phyloP scores from a whole-genome alignment of 2,888 invertebrate genomes.

The Buathra laborator region DNA sequence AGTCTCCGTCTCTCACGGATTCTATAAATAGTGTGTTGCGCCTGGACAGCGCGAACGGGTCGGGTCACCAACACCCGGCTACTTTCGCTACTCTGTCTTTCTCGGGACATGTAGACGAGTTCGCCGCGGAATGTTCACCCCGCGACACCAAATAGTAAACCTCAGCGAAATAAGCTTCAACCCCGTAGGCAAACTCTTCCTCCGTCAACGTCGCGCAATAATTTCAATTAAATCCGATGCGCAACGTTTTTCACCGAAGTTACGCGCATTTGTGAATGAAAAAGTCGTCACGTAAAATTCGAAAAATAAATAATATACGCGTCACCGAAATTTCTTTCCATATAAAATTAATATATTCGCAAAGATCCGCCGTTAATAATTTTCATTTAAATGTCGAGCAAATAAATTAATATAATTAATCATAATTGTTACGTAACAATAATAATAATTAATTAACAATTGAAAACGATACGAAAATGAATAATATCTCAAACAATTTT shows the following conservation, averaged over 20 bases:
- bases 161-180: constrained; percentile 11
- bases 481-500: too few relatives aligned
- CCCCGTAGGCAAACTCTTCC: constrained; percentile 29
- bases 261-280: constrained; percentile 16
- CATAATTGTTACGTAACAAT: too few relatives aligned
- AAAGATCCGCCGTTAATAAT: too few relatives aligned
- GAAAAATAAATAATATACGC: neutral
- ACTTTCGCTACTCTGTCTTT: constrained; percentile 43
- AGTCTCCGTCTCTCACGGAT: constrained; percentile 54
- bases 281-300: neutral
- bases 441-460: too few relatives aligned
- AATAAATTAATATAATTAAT: too few relatives aligned
- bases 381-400: too few relatives aligned
- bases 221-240: constrained; percentile 37
- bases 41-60: constrained; percentile 68
- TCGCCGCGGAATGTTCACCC: constrained; percentile 80
- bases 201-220: constrained; percentile 32
- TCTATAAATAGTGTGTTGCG: constrained; percentile 66
- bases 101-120: constrained; percentile 54
- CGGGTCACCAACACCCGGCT: constrained; percentile 67
- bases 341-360: too few relatives aligned
- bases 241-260: neutral
- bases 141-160: constrained; percentile 59
- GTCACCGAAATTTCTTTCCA: neutral
- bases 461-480: too few relatives aligned